Percentiles rank a stretch among this genome's conserved stretches.
These are phyloP conservation scores for Athripsodes cinereus DNA, from an alignment of 2,888 invertebrate species.

Conservation along the genomic window DNA sequence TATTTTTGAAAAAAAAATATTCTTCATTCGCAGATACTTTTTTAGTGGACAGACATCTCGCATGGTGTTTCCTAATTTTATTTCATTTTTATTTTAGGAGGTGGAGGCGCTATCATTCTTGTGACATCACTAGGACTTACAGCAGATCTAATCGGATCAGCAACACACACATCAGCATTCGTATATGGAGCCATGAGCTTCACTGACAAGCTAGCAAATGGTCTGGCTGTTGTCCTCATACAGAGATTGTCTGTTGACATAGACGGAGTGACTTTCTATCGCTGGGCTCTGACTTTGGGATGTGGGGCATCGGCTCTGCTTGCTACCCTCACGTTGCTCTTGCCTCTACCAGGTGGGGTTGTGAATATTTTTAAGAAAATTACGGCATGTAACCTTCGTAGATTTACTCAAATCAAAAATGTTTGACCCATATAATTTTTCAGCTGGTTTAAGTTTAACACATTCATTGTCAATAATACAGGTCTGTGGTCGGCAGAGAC, in stretches of 20 bases:
- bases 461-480: too few species aligned
- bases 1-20: too few species aligned
- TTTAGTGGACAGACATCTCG: too few species aligned
- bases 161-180: slow-evolving; percentile 81
- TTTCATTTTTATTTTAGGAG: too few species aligned
- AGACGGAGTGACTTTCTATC: slow-evolving; percentile 36
- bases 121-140: slow-evolving; percentile 83
- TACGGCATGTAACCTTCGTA: background rate
- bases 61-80: too few species aligned
- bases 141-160: slow-evolving; percentile 79
- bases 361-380: background rate
- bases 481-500: too few species aligned
- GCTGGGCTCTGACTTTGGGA: slow-evolving; percentile 39
- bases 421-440: background rate
- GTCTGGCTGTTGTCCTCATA: slow-evolving; percentile 73
- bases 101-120: slow-evolving; percentile 75
- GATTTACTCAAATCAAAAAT: background rate
- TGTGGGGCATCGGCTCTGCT: slow-evolving; percentile 38
- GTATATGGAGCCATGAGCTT: slow-evolving; percentile 93
- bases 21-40: too few species aligned
- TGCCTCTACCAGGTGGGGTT: background rate
- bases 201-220: slow-evolving; percentile 84
- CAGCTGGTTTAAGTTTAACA: too few species aligned
- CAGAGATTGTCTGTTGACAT: slow-evolving; percentile 63
- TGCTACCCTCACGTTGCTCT: slow-evolving; percentile 32